Evolutionary conservation across 1,140 invertebrate species (phyloP).

Genomic region (Wasmannia auropunctata): DNA sequence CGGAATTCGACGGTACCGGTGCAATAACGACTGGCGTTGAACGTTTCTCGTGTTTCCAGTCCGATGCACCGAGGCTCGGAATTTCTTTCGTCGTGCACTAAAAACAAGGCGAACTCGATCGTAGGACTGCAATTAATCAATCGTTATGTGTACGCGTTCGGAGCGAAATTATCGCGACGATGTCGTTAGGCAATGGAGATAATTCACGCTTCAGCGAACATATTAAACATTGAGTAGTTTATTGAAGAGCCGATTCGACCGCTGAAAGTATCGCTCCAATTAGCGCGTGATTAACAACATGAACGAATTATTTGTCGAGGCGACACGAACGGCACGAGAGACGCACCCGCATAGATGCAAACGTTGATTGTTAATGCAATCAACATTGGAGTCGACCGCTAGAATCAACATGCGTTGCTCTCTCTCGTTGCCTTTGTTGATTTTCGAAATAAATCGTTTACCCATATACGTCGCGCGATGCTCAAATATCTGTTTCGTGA

Average conservation of each 20-base stretch:
- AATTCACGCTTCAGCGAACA: not conserved
- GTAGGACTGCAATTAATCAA: slow-evolving; percentile 61
- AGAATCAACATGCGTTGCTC: not conserved
- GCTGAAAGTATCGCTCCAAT: slow-evolving; percentile 46
- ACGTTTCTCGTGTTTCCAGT: not conserved
- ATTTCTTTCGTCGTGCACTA: not conserved
- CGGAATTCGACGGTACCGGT: slow-evolving; percentile 37
- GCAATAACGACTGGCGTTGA: slow-evolving; percentile 5
- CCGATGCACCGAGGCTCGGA: not conserved
- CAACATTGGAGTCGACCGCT: not conserved
- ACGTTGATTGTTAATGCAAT: slow-evolving; percentile 25
- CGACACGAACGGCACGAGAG: not conserved
- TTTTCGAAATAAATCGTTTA: slow-evolving; percentile 6
- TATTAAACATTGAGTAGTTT: slow-evolving; percentile 47
- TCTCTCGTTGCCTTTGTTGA: not conserved
- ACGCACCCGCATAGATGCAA: not conserved
- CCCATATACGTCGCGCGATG: not conserved
- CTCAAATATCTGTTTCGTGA: not conserved
- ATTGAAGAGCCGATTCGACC: not conserved
- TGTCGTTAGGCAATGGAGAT: slow-evolving; percentile 43
- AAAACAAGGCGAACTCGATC: slow-evolving; percentile 16
- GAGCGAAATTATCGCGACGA: slow-evolving; percentile 44
- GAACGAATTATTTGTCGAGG: slow-evolving; percentile 10
- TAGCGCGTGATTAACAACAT: slow-evolving; percentile 47
- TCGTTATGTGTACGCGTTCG: slow-evolving; percentile 24